Conservation (phyloP, 2,888 invertebrate genomes). For the Prosapia bicincta region DNA sequence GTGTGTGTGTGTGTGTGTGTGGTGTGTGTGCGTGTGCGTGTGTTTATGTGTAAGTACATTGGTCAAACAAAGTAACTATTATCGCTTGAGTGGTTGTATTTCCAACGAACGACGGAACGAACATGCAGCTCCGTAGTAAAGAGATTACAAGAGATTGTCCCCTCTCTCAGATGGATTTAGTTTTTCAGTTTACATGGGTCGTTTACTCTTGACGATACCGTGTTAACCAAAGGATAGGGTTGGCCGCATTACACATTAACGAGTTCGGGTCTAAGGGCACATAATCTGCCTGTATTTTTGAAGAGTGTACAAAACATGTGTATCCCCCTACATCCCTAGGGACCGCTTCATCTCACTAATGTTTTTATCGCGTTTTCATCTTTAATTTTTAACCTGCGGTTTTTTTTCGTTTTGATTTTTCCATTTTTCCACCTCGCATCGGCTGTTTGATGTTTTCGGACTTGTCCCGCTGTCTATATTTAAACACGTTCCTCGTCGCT, state of each 20-base stretch:
- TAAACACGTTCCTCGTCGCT: background rate
- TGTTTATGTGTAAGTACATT: too few species aligned
- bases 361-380: constrained; percentile 16
- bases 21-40: too few species aligned
- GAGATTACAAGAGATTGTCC: too few species aligned
- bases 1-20: too few species aligned
- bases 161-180: background rate
- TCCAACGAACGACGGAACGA: too few species aligned
- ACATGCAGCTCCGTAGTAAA: too few species aligned
- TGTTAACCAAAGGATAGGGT: background rate
- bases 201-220: background rate
- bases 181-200: background rate
- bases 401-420: constrained; percentile 11
- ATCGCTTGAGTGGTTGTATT: too few species aligned
- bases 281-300: background rate
- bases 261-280: background rate
- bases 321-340: background rate
- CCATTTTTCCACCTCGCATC: background rate
- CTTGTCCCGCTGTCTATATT: background rate
- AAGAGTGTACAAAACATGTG: background rate
- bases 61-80: too few species aligned
- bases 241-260: background rate
- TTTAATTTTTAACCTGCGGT: constrained; percentile 22
- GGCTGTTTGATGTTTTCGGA: background rate
- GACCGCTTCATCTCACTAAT: background rate